Evolutionary conservation across 2,113 vertebrate genomes (phyloP), one percentile per base, ranked within the genome.

Genomic region (Hiodon alosoides): DNA sequence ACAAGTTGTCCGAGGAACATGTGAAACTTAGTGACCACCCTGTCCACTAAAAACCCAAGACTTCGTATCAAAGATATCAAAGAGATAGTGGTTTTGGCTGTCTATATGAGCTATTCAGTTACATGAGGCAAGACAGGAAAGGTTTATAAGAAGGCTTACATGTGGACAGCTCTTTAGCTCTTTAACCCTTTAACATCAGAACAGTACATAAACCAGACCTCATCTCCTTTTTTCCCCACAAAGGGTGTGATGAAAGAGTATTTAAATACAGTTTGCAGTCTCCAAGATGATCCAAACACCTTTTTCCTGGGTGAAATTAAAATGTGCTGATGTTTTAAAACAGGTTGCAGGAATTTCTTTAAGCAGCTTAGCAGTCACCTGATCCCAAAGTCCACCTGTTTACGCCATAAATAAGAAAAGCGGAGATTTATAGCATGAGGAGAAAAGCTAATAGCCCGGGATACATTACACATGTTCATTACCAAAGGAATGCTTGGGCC

Each of bases 361-460:
- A 87, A 88, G 83, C 74, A 79, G 77, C 76, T 88, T 87, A 84
- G 11, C 6, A 61, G 80, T 76, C 71, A 88, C 77, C 80, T 84
- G 78, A 89, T 81, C 81, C 31, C 52, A 16, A 17, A 76, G 52
- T 67, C 76, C 78, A 82, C 16, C 75, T 81, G 76, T 82, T 79
- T 86, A 82, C 75, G 71, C 67, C 50, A 66, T 59, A 85, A 80
- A 79, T 74, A 81, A 31, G 71, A 76, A 62, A 11, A 78, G 53
- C 71, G 54, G 53, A 70, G 71, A 79, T 77, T 79, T 66, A 72
- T 53, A 59, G 51, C 16, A 68, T 75, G 54, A 67, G 17, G 53
- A 5, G 73, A 58, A 54, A 70, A 51, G 14, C 48, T 48, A 10
- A 61, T 73, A 68, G 62, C 51, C 13, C 52, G 66, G 78, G 13